Percentiles rank a stretch among this genome's conserved stretches.
Conservation (phyloP, 2,888 invertebrate species). For the Meteorus cinctellus region DNA sequence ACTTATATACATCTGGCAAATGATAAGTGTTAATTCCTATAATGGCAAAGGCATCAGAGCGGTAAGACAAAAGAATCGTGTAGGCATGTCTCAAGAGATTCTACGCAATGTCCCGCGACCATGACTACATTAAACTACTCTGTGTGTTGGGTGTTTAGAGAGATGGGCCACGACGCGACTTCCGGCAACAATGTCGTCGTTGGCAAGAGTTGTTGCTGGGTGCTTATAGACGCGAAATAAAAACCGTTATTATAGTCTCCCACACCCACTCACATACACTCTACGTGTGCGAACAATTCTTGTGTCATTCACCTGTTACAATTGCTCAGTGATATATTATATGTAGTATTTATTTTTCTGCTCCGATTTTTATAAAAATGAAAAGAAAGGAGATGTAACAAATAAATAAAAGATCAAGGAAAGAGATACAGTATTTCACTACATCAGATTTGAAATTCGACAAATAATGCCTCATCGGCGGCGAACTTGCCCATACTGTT, state of each 20-base stretch:
- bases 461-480: conserved; percentile 34
- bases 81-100: conserved; percentile 49
- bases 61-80: conserved; percentile 65
- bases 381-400: background rate
- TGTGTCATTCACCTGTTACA: conserved; percentile 30
- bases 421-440: background rate
- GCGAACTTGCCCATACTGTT: conserved; percentile 28
- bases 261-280: background rate
- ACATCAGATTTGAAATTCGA: conserved; percentile 37
- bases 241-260: conserved; percentile 31
- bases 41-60: conserved; percentile 56
- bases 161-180: conserved; percentile 57
- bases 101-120: conserved; percentile 48
- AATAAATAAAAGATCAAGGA: background rate
- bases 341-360: background rate
- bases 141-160: conserved; percentile 27
- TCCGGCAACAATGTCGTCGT: conserved; percentile 52
- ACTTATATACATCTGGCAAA: conserved; percentile 35
- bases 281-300: background rate
- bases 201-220: conserved; percentile 30
- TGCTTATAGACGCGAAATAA: conserved; percentile 34
- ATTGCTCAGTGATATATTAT: conserved; percentile 3
- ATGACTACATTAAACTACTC: conserved; percentile 31
- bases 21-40: conserved; percentile 9
- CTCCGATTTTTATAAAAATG: background rate